Conservation (phyloP, 2,113 vertebrate species). For the Clarias batrachus region DNA sequence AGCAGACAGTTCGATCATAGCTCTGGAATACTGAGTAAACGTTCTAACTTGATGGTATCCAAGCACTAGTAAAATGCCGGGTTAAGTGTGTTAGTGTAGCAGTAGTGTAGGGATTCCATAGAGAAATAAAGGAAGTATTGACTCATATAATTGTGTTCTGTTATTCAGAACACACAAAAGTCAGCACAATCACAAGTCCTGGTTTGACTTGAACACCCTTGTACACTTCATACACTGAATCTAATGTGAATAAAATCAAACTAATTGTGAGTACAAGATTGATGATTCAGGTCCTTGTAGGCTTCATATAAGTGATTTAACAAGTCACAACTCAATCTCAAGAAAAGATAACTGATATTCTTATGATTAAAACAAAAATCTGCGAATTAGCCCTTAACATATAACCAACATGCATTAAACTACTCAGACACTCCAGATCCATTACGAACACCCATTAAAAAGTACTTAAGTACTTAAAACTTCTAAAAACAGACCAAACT, state of each 20-base stretch:
- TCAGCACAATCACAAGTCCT: too few relatives aligned
- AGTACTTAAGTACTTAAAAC: neutral
- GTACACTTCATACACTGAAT: neutral
- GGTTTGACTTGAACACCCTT: too few relatives aligned
- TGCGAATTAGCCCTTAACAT: constrained; percentile 37
- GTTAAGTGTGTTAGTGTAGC: too few relatives aligned
- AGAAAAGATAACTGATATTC: too few relatives aligned
- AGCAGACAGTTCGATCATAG: too few relatives aligned
- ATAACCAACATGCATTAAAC: neutral
- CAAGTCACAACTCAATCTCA: neutral
- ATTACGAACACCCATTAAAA: neutral
- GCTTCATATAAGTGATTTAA: constrained; percentile 18
- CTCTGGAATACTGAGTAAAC: too few relatives aligned
- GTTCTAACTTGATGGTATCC: too few relatives aligned
- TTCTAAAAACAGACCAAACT: neutral
- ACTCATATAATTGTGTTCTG: too few relatives aligned
- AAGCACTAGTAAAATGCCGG: too few relatives aligned
- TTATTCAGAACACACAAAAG: too few relatives aligned
- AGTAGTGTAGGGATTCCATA: too few relatives aligned
- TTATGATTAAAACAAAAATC: neutral
- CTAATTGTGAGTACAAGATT: constrained; percentile 5
- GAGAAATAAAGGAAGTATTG: too few relatives aligned
- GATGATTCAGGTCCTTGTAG: constrained; percentile 4
- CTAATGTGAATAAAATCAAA: neutral
- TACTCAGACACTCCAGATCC: neutral